phyloP scores from a whole-genome alignment of 2,797 vertebrate genomes.

The Takifugu ocellatus region DNA sequence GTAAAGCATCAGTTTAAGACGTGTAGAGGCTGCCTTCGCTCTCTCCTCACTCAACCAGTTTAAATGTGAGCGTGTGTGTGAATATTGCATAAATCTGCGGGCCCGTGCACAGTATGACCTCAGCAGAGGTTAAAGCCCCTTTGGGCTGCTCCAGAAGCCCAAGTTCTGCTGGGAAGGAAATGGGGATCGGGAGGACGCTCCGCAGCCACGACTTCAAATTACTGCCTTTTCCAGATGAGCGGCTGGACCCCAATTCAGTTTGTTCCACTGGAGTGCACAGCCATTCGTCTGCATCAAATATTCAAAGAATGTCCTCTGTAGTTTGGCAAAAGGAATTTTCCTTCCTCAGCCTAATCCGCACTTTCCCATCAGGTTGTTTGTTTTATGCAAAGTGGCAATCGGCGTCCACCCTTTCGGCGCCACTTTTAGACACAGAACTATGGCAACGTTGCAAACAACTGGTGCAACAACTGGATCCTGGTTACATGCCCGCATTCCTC shows the following conservation, averaged over 20 bases:
- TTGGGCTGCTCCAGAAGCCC: constrained; percentile 43
- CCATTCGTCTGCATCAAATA: constrained; percentile 82
- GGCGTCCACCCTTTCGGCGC: background rate
- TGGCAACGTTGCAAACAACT: constrained; percentile 14
- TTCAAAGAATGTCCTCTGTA: constrained; percentile 75
- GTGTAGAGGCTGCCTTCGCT: too few species aligned
- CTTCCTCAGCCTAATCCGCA: constrained; percentile 43
- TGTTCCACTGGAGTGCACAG: constrained; percentile 80
- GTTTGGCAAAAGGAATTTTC: constrained; percentile 59
- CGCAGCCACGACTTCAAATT: constrained; percentile 66
- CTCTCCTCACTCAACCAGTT: too few species aligned
- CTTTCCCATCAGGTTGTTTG: constrained; percentile 27
- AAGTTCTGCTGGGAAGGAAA: constrained; percentile 57
- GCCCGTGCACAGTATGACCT: constrained; percentile 15
- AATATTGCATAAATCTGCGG: background rate
- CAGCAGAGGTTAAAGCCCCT: constrained; percentile 43
- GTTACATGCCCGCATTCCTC: constrained; percentile 34
- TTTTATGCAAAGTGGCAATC: constrained; percentile 9
- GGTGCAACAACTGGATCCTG: constrained; percentile 24
- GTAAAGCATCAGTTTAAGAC: too few species aligned
- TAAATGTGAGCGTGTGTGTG: background rate
- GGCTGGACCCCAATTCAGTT: constrained; percentile 76
- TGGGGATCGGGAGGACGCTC: constrained; percentile 66
- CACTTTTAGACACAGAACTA: constrained; percentile 21
- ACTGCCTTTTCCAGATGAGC: constrained; percentile 76